Conservation (phyloP, 1,140 invertebrate genomes). For the Papilio glaucus region DNA sequence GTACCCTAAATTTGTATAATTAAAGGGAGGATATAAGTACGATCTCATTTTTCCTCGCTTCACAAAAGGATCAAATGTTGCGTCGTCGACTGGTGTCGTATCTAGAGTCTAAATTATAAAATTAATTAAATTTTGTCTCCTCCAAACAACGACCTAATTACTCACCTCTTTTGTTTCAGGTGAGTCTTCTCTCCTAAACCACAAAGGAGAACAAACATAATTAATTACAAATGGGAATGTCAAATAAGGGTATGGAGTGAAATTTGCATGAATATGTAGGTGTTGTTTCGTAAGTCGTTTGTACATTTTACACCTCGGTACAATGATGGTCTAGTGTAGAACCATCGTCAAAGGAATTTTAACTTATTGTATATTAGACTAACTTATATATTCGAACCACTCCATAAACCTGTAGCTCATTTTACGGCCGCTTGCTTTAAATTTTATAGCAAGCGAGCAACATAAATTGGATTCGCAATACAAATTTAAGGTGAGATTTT, state of each 20-base stretch:
- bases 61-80: constrained; percentile 4
- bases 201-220: constrained; percentile 38
- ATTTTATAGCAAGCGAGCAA: no score
- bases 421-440: no score
- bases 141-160: constrained; percentile 37
- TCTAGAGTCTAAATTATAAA: constrained; percentile 31
- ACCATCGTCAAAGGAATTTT: background rate
- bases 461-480: no score
- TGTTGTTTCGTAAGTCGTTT: background rate
- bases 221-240: constrained; percentile 37
- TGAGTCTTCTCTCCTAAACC: constrained; percentile 32
- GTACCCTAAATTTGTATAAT: constrained; percentile 21
- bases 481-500: no score
- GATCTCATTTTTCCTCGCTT: constrained; percentile 19
- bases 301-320: background rate
- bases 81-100: background rate
- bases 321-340: background rate
- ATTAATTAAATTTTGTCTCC: constrained; percentile 39
- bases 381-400: background rate
- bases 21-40: constrained; percentile 6
- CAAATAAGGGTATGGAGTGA: constrained; percentile 28
- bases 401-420: background rate
- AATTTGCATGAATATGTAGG: constrained; percentile 29
- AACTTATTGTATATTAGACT: background rate
- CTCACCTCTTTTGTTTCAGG: constrained; percentile 38